phyloP scores from a whole-genome alignment of 2,888 invertebrate genomes.

The Mythimna vitellina region DNA sequence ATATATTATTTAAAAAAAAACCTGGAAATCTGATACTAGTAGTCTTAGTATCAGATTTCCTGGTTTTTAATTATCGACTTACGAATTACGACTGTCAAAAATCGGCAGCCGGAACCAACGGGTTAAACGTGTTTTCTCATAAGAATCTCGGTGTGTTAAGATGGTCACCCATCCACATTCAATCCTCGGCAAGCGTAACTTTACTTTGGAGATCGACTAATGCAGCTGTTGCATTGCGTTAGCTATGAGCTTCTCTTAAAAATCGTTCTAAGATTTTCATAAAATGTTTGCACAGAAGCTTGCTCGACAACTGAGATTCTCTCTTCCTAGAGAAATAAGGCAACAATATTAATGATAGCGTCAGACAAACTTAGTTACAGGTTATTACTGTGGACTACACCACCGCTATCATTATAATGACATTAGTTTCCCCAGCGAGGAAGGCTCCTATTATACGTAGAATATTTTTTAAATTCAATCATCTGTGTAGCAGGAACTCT shows the following conservation, averaged over 20 bases:
- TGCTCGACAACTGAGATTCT: background rate
- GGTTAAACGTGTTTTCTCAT: too few species aligned
- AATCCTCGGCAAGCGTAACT: too few species aligned
- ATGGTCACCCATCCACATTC: too few species aligned
- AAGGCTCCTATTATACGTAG: constrained; percentile 27
- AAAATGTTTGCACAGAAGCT: constrained; percentile 6
- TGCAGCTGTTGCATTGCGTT: too few species aligned
- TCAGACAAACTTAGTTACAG: constrained; percentile 46
- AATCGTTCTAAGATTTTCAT: constrained; percentile 16
- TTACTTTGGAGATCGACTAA: too few species aligned
- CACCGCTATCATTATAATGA: constrained; percentile 46
- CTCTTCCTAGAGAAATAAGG: constrained; percentile 6
- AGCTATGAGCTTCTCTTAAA: background rate
- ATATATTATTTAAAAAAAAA: too few species aligned
- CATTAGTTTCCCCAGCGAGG: constrained; percentile 42
- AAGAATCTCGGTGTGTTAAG: too few species aligned
- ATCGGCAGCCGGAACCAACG: too few species aligned
- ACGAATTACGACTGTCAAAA: too few species aligned
- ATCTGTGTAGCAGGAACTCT: constrained; percentile 35
- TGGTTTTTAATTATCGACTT: too few species aligned
- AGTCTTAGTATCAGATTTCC: too few species aligned
- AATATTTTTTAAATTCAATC: constrained; percentile 57
- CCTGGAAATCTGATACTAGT: too few species aligned
- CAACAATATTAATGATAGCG: constrained; percentile 38
- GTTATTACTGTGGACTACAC: constrained; percentile 25